Evolutionary conservation across 2,113 vertebrate genomes (phyloP), one percentile per base, ranked within the genome.

Genomic region (Catharus minimus): DNA sequence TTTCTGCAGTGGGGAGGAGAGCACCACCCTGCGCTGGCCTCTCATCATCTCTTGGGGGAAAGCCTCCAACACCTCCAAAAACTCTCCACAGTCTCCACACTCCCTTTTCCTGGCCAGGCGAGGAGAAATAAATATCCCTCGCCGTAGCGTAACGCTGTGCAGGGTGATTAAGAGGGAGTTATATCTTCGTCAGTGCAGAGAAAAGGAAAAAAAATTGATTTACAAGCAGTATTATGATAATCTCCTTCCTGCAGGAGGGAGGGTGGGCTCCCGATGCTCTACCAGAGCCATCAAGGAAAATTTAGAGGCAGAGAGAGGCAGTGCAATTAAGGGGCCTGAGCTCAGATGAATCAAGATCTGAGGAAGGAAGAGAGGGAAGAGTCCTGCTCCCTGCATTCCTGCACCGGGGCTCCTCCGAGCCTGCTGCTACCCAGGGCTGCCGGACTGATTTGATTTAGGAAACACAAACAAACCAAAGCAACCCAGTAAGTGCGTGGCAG

Each of bases 151-250:
- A 19, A n/a, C 38, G 39, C 39, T 30, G 85, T 24, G 82, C 91
- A 50, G 96, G 93, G 91, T 94, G 97, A 97, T 97, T 95, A 97
- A 96, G 94, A 96, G 92, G 93, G 27, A 96, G 97, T 97, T 97
- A 94, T 95, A 92, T 95, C 90, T 96, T 97, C 88, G 88, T 96
- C 97, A 95, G 97, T 58, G 92, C 53, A 2, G 80, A 92, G 90
- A 92, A 82, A 89, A 65, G 69, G 41, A 64, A 28, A 74, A 74
- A 96, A 96, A 96, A 96, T 82, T 95, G 97, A 97, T 97, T 97
- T 96, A 95, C 96, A 97, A 96, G 96, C 95, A 41, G 74, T 89
- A 95, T 82, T 97, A 97, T 97, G 96, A 97, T 95, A 86, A 96
- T 96, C 95, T 95, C 68, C 93, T 94, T 97, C 91, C 94, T 90